These are phyloP conservation scores for Sander vitreus DNA, from an alignment of 2,113 vertebrate species.

Conservation along the genomic window DNA sequence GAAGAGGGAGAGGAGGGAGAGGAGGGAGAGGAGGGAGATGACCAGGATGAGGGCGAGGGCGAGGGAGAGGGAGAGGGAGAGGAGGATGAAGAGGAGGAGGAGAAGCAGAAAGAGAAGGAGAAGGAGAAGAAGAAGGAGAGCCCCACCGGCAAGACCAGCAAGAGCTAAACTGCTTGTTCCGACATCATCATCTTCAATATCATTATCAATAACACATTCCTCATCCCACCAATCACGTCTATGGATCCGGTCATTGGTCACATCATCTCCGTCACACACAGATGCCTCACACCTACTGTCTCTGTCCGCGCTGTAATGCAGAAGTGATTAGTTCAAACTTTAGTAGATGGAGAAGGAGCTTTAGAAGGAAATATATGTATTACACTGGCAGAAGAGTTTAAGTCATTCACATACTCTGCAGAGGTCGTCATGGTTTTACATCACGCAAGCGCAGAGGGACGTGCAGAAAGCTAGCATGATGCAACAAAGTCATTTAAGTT, in stretches of 20 bases:
- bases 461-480: constrained; percentile 35
- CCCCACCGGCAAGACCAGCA: constrained; percentile 78
- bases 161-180: constrained; percentile 75
- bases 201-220: constrained; percentile 57
- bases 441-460: constrained; percentile 8
- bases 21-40: constrained; percentile 52
- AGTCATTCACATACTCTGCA: constrained; percentile 21
- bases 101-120: constrained; percentile 49
- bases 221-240: constrained; percentile 51
- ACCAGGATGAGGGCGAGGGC: constrained; percentile 45
- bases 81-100: constrained; percentile 31
- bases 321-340: constrained; percentile 20
- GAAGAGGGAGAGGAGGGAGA: constrained; percentile 53
- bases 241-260: constrained; percentile 57
- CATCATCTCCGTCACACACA: constrained; percentile 25
- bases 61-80: constrained; percentile 37
- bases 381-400: constrained; percentile 4
- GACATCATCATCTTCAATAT: constrained; percentile 33
- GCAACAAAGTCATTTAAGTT: not conserved
- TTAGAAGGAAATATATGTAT: constrained; percentile 8
- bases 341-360: constrained; percentile 16
- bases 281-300: constrained; percentile 47
- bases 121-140: constrained; percentile 69
- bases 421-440: not conserved
- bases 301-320: constrained; percentile 46